Percentiles rank a stretch among this genome's conserved stretches.
These are phyloP conservation scores for Geopemphigus sp. DNA, from an alignment of 1,140 invertebrate species.

Conservation along the genomic window DNA sequence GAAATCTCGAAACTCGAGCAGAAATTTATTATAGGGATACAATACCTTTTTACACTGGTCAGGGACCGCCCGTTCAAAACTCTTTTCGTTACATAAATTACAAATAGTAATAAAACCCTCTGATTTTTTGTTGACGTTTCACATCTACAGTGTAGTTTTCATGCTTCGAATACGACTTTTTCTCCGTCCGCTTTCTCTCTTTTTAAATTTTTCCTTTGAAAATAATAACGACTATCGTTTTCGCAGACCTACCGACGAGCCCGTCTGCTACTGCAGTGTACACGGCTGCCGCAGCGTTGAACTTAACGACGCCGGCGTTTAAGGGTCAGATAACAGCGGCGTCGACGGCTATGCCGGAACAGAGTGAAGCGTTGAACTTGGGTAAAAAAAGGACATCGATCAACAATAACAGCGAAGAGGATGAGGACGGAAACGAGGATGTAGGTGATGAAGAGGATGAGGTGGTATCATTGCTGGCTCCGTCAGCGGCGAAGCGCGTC, in stretches of 20 bases:
- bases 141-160: too few relatives aligned
- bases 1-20: too few relatives aligned
- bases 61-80: too few relatives aligned
- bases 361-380: conserved; percentile 39
- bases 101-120: too few relatives aligned
- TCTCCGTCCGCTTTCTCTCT: too few relatives aligned
- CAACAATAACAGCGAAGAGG: conserved; percentile 52
- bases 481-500: conserved; percentile 2
- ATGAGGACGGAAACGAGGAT: neutral
- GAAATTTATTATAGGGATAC: too few relatives aligned
- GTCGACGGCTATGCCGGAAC: neutral
- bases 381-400: conserved; percentile 33
- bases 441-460: neutral
- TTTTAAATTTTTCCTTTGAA: too few relatives aligned
- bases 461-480: too few relatives aligned
- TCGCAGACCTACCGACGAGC: conserved; percentile 9
- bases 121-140: too few relatives aligned
- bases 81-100: too few relatives aligned
- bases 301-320: conserved; percentile 18
- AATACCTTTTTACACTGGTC: too few relatives aligned
- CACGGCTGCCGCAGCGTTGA: neutral
- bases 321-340: neutral
- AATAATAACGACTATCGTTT: neutral
- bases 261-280: conserved; percentile 16
- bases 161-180: too few relatives aligned